Evolutionary conservation across 2,797 vertebrate genomes (phyloP).

Genomic region (Petrocephalus sullivani): DNA sequence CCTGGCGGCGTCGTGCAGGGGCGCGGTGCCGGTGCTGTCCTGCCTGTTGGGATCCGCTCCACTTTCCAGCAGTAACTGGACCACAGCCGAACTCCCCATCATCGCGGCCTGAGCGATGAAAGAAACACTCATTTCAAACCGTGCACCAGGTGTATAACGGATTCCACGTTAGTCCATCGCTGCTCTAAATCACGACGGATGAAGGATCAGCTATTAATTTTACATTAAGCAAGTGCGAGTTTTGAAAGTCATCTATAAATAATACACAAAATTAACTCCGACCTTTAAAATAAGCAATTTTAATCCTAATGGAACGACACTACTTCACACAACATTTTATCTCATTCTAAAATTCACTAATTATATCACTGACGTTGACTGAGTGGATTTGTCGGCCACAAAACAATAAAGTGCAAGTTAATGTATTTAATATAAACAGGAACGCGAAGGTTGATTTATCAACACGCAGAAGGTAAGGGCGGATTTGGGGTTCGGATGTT

Average conservation of each 20-base stretch:
- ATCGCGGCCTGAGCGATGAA: constrained; percentile 62
- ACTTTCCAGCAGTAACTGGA: constrained; percentile 43
- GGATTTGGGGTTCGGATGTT: not conserved
- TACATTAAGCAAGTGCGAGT: not conserved
- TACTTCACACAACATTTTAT: not conserved
- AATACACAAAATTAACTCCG: not conserved
- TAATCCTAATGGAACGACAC: not conserved
- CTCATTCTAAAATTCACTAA: not conserved
- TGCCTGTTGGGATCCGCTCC: constrained; percentile 58
- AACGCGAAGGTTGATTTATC: not conserved
- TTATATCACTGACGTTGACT: not conserved
- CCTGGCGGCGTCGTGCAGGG: constrained; percentile 67
- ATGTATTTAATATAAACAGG: not conserved
- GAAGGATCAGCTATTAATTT: not conserved
- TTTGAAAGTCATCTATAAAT: not conserved
- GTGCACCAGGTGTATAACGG: not conserved
- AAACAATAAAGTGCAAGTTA: not conserved
- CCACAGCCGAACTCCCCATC: constrained; percentile 62
- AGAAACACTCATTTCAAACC: not conserved
- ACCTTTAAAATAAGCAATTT: not conserved
- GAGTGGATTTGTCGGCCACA: not conserved
- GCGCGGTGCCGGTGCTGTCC: constrained; percentile 55
- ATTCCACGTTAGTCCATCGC: constrained; percentile 52
- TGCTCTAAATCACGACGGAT: not conserved
- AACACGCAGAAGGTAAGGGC: not conserved